Base-by-base conservation (phyloP, 2,797 vertebrate genomes). In the Fringilla coelebs region DNA sequence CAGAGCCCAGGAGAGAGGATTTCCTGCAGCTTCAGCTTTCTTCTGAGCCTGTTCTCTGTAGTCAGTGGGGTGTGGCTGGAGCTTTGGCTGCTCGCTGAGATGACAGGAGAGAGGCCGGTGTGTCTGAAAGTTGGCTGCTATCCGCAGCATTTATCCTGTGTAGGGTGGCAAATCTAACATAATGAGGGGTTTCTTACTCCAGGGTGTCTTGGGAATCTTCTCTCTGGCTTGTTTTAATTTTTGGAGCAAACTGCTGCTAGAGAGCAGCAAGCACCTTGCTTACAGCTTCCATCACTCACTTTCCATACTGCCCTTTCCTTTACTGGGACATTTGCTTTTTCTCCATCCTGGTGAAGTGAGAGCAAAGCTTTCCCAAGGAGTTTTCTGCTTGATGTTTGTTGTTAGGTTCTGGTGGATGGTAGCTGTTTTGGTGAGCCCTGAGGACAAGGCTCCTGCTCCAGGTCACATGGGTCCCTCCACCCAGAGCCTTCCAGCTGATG, bases 11-110 rank as follows among this genome's bases (percentile, higher is more conserved):
- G 54, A 82, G 54, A 75, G 66, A 29, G 63, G 67, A 31, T 89
- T 62, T 87, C 67, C 58, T 93, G 83, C 91, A 82, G 70, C 78
- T 34, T 91, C 93, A 93, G 86, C 75, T 75, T 60, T n/a, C 22
- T 78, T n/a, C 49, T 48, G 52, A 31, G 62, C 58, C 0, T 1
- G 0, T 67, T 43, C 38, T 49, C 31, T 29, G 32, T 31, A 7
- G 25, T n/a, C 24, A 4, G 49, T 4, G 62, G 74, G 61, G 55
- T 41, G 63, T 16, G 54, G 54, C 20, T 58, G 62, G 29, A 74
- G 66, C 52, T 74, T 36, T 0, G 8, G 78, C 82, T 72, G 51
- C 12, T 73, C 0, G 0, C 61, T 49, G 82, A 36, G 62, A 19
- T 29, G 19, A 3, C n/a, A 17, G 68, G 7, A 54, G 40, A 14